These are phyloP conservation scores for Antennarius maculatus DNA, from an alignment of 2,797 vertebrate species.

Conservation along the genomic window DNA sequence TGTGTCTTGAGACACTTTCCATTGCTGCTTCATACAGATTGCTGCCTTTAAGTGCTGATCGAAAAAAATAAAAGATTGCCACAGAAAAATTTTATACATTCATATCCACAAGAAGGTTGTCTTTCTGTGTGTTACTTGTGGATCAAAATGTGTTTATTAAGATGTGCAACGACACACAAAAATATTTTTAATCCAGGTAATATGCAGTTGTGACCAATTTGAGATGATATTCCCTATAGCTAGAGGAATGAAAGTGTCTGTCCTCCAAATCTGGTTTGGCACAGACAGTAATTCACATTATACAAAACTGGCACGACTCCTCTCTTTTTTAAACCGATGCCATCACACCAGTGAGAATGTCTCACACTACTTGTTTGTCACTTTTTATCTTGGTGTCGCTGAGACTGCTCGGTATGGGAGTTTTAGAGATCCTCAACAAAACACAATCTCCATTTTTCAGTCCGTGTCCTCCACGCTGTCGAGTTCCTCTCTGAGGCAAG, in stretches of 20 bases:
- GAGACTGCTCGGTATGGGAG: constrained; percentile 3
- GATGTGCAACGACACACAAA: too few species aligned
- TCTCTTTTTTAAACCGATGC: neutral
- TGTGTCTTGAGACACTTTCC: too few species aligned
- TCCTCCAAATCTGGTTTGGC: neutral
- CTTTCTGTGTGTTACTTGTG: too few species aligned
- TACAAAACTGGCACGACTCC: constrained; percentile 4
- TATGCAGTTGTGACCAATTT: too few species aligned
- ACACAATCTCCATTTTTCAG: constrained; percentile 10
- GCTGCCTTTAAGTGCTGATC: too few species aligned
- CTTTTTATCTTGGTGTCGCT: constrained; percentile 11
- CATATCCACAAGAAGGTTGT: too few species aligned
- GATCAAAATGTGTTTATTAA: too few species aligned
- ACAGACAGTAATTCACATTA: neutral
- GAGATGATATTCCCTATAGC: too few species aligned
- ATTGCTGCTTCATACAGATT: too few species aligned
- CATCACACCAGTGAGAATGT: constrained; percentile 1
- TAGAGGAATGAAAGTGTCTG: neutral
- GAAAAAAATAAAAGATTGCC: too few species aligned
- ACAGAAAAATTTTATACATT: too few species aligned
- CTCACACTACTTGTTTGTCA: constrained; percentile 15
- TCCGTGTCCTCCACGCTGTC: neutral
- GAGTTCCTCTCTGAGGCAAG: neutral
- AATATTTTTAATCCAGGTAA: too few species aligned
- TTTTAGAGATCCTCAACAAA: constrained; percentile 7